Percentiles rank a stretch among this genome's conserved stretches.
Evolutionary conservation across 2,113 vertebrate genomes (phyloP).

Genomic region (Pituophis catenifer): DNA sequence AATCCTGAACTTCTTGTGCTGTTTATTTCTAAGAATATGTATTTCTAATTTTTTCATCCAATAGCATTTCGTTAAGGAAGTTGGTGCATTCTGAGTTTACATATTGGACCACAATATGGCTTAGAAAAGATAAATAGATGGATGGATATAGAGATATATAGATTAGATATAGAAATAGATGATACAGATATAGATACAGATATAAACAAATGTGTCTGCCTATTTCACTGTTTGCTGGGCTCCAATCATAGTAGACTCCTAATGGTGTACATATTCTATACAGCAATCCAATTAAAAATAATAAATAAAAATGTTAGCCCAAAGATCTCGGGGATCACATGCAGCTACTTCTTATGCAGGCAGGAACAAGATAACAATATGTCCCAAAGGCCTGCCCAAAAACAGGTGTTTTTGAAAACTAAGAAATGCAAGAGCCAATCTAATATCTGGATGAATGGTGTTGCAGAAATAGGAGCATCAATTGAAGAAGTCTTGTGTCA

Average conservation of each 20-base stretch:
- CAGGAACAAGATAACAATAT: neutral
- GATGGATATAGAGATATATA: neutral
- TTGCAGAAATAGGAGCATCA: neutral
- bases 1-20: neutral
- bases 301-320: neutral
- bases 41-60: neutral
- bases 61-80: neutral
- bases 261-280: neutral
- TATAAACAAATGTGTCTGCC: neutral
- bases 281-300: neutral
- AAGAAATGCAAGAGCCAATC: neutral
- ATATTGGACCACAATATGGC: neutral
- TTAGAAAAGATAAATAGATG: neutral
- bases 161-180: neutral
- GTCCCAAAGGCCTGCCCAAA: neutral
- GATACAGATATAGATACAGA: neutral
- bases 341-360: neutral
- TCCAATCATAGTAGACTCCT: neutral
- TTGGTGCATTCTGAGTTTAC: neutral
- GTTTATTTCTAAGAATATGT: accelerated
- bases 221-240: neutral
- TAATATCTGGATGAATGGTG: neutral
- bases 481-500: neutral
- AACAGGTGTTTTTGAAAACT: neutral
- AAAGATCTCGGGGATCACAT: neutral